These are phyloP conservation scores for Pelodytes ibericus DNA, from an alignment of 2,797 vertebrate genomes.

Conservation along the genomic window DNA sequence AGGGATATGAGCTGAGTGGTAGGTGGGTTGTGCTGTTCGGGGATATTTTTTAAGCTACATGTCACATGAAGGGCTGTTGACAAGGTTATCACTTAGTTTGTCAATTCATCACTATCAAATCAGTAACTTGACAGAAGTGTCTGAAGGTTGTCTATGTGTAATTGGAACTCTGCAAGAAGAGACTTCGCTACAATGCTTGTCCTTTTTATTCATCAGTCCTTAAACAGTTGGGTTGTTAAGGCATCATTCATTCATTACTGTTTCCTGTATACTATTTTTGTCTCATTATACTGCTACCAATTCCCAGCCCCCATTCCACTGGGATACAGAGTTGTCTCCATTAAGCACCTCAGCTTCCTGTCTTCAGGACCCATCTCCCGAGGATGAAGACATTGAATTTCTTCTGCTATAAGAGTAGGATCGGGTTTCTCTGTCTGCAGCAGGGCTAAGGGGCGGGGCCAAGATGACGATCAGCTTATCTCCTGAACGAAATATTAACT, in stretches of 20 bases:
- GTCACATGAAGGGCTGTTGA: too few relatives aligned
- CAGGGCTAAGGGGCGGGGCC: not conserved
- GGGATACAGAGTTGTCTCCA: slow-evolving; percentile 4
- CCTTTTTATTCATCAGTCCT: not conserved
- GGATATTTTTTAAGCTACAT: too few relatives aligned
- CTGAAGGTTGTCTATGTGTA: too few relatives aligned
- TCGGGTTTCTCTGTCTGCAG: slow-evolving; percentile 15
- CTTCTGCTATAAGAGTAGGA: slow-evolving; percentile 9
- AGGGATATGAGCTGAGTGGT: too few relatives aligned
- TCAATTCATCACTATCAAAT: too few relatives aligned
- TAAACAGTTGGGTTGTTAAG: too few relatives aligned
- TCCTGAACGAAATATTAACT: slow-evolving; percentile 6
- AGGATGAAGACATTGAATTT: slow-evolving; percentile 16
- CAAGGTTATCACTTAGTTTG: too few relatives aligned
- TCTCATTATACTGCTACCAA: not conserved
- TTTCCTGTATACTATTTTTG: slow-evolving; percentile 18
- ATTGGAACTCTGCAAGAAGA: too few relatives aligned
- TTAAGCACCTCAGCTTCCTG: slow-evolving; percentile 35
- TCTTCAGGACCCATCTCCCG: not conserved
- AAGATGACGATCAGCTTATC: not conserved
- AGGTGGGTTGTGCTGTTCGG: too few relatives aligned
- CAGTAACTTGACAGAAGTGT: too few relatives aligned
- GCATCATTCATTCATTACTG: not conserved
- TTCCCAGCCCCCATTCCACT: not conserved
- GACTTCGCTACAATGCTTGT: not conserved